Base-by-base conservation (phyloP, 2,113 vertebrate species). In the Phrynocephalus versicolor region DNA sequence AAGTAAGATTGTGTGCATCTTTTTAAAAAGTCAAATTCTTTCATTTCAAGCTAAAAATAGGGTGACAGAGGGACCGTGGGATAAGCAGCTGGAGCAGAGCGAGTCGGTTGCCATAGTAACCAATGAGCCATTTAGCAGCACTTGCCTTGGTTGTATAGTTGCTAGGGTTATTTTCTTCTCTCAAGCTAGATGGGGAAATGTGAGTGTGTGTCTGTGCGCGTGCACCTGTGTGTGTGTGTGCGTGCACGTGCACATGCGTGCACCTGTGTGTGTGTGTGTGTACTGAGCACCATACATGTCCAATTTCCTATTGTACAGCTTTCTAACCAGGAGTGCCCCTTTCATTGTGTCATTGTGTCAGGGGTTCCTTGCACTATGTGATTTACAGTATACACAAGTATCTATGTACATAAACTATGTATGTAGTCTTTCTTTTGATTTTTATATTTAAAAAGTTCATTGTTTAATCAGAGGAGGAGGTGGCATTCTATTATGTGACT, bases 61-160 rank as follows among this genome's bases (percentile, higher is more conserved):
- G 95, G 95, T 95, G 96, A 96, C 96, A 97, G 96, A 96, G 96
- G 96, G 96, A 96, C 95, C 92, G 96, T 96, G 96, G 96, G 96
- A 95, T 96, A 96, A 96, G 96, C 96, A 96, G 96, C 96, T 93
- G 85, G 94, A 96, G 96, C 91, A 88, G 94, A 95, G 94, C 81
- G 75, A 97, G 95, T 95, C 93, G 90, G 96, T 97, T 96, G 92
- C 96, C 94, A 97, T 96, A 91, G 95, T 94, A 96, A 97, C 96
- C 93, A 94, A 92, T 94, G 96, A 97, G 94, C 96, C 96, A 96
- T 91, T 97, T 96, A 92, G 92, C 95, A 95, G 95, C 87, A 91
- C 94, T 96, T 95, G 95, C 92, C 92, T 95, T 94, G 93, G 91
- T 94, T 90, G 92, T 95, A 94, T 95, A 92, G 94, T 94, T 96